Percentiles rank a stretch among this genome's conserved stretches.
phyloP scores from a whole-genome alignment of 2,113 vertebrate genomes.

The Solea senegalensis region DNA sequence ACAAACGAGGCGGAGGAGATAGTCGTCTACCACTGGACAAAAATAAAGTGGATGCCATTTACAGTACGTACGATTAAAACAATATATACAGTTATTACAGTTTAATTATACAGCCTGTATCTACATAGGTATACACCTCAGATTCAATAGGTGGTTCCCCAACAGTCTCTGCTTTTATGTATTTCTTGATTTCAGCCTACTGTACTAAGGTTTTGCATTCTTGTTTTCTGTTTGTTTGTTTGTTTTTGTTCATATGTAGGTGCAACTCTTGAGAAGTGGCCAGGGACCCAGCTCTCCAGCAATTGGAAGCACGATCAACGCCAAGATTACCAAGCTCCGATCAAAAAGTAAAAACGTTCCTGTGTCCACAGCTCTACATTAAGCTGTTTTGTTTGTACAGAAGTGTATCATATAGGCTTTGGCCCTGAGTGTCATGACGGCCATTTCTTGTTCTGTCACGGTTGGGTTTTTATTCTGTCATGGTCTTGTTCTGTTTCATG shows the following conservation, averaged over 20 bases:
- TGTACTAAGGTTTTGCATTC: too few relatives aligned
- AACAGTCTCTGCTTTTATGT: background rate
- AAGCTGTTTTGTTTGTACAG: too few relatives aligned
- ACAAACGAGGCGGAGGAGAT: conserved; percentile 9
- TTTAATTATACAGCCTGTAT: background rate
- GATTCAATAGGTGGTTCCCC: too few relatives aligned
- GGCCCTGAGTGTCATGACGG: too few relatives aligned
- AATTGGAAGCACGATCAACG: conserved; percentile 11
- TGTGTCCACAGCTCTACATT: background rate
- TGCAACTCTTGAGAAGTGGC: conserved; percentile 24
- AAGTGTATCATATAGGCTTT: too few relatives aligned
- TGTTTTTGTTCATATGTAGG: background rate
- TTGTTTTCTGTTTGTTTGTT: background rate
- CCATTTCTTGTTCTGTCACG: too few relatives aligned
- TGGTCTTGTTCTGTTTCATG: too few relatives aligned
- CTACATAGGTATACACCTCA: background rate
- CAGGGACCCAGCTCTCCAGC: conserved; percentile 13
- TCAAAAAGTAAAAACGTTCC: conserved; percentile 19
- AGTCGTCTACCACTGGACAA: conserved; percentile 12
- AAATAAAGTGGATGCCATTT: conserved; percentile 16
- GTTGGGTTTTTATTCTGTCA: too few relatives aligned
- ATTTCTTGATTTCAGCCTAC: background rate
- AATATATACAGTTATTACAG: background rate
- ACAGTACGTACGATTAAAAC: background rate
- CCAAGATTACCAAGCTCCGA: conserved; percentile 18